These are phyloP conservation scores for Eilema depressum DNA, from an alignment of 2,888 invertebrate species.

Conservation along the genomic window DNA sequence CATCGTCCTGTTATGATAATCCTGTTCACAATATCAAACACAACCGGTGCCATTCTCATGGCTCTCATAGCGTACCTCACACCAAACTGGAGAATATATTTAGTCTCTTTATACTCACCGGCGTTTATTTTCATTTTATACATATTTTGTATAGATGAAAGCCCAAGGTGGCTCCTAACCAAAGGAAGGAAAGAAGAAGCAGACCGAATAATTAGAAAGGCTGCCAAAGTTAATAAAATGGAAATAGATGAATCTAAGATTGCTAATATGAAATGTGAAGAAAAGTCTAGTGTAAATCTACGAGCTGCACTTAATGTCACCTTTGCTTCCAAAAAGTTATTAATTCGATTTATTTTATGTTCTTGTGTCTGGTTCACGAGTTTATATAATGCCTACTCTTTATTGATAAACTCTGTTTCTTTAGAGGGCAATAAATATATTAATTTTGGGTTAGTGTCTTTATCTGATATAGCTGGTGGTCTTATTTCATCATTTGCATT, in stretches of 20 bases:
- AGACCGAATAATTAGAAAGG: conserved; percentile 84
- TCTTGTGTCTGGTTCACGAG: conserved; percentile 66
- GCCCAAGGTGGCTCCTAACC: conserved; percentile 91
- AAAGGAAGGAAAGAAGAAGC: conserved; percentile 89
- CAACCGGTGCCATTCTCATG: conserved; percentile 29
- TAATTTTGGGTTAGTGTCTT: conserved; percentile 89
- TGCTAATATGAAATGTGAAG: conserved; percentile 56
- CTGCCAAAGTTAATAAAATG: conserved; percentile 79
- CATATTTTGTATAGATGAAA: conserved; percentile 89
- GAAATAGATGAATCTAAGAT: conserved; percentile 56
- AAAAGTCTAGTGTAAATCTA: conserved; percentile 37
- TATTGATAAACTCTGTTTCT: conserved; percentile 90
- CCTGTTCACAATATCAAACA: conserved; percentile 29
- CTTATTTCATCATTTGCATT: conserved; percentile 81
- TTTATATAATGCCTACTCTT: conserved; percentile 86
- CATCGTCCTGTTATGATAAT: conserved; percentile 46
- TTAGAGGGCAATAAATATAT: conserved; percentile 91
- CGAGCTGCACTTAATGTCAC: conserved; percentile 38
- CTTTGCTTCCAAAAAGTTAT: conserved; percentile 55
- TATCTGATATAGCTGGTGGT: conserved; percentile 87
- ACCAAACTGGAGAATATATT: conserved; percentile 89
- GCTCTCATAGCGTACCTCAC: conserved; percentile 55
- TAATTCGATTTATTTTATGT: conserved; percentile 64
- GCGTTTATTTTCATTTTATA: conserved; percentile 88
- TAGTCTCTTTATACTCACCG: conserved; percentile 89